Evolutionary conservation across 2,797 vertebrate species (phyloP), one percentile per base, ranked within the genome.

Genomic region (Heteromormyrus szaboi): DNA sequence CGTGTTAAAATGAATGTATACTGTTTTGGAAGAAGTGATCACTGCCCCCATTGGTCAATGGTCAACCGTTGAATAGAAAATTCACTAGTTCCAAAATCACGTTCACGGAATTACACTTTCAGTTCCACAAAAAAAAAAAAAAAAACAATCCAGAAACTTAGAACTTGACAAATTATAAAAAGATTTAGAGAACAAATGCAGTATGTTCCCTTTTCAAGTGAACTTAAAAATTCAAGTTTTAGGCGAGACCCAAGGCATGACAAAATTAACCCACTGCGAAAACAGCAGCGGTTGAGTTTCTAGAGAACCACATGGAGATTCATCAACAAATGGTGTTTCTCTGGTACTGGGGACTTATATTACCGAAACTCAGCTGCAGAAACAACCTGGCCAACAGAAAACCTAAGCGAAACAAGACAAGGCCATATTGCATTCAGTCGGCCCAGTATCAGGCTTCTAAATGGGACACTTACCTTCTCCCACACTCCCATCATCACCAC

Each of bases 291-390:
- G 33, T 59, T 59, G 33, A n/a, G 53, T 86, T 59, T 59, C 85
- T 86, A 41, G 50, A 86, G 85, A 86, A 86, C 51, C 25, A 56
- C 29, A 17, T 19, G 11, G 29, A 54, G 29, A 44, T 29, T n/a
- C 12, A 87, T 22, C 56, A 17, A 62, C 9, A 65, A 65, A 87
- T 54, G 54, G 19, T 7, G 17, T 25, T 37, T 19, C 19, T 53
- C 33, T 86, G 51, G 53, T 41, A 56, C 53, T 8, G 12, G 37
- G 33, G n/a, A n/a, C 85, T 51, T 44, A 19, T n/a, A 33, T 8
- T 37, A 72, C 62, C 17, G 84, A 86, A 54, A 86, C 46, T 19
- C 88, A 89, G 88, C 84, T 89, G 84, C 50, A 53, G 88, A 86
- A 86, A 89, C 29, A 7, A 72, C 14, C 29, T 19, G 48, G 17